Evolutionary conservation across 1,140 invertebrate genomes (phyloP), one percentile per base, ranked within the genome.

Genomic region (Cydia splendana): DNA sequence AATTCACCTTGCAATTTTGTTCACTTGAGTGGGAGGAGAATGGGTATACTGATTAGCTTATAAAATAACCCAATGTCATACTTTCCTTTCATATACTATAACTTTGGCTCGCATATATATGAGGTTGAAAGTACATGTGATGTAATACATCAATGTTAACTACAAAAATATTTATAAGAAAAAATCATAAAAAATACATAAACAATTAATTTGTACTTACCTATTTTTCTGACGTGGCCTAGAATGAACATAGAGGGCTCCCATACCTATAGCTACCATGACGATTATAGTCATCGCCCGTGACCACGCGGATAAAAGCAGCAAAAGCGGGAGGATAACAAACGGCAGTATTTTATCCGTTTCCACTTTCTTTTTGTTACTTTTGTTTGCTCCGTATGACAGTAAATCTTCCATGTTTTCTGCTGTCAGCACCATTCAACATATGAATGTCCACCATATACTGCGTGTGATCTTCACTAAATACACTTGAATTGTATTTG

Each of bases 311-410:
- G 96, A 95, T 67, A 95, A 82, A 20, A 95, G 79, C 28, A 95
- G 87, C 71, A 96, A 88, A 13, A 93, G 51, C 45, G 96, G 96
- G 75, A 96, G 87, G 4, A 95, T 88, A 62, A 96, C 81, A 76
- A 96, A 89, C 18, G 96, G 96, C 78, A 96, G 86, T 79, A 95
- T 82, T 10, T 94, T 92, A 82, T 96, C 95, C 76, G 82, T 79
- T 30, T 91, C 87, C 77, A 90, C 42, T 86, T 91, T 91, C 65
- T 90, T 88, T 57, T 76, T 75, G 75, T 65, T 81, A 7, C 82
- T 77, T 83, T 86, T 90, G 81, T 79, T 90, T 15, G 83, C 79
- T 42, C 81, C 83, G 79, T 83, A 85, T 15, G 84, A 85, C 76
- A 89, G 76, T 75, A 87, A 77, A 76, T 91, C 90, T 76, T 91